These are phyloP conservation scores for Drosophila kurseongensis DNA, from an alignment of 1,140 invertebrate genomes.

Conservation along the genomic window DNA sequence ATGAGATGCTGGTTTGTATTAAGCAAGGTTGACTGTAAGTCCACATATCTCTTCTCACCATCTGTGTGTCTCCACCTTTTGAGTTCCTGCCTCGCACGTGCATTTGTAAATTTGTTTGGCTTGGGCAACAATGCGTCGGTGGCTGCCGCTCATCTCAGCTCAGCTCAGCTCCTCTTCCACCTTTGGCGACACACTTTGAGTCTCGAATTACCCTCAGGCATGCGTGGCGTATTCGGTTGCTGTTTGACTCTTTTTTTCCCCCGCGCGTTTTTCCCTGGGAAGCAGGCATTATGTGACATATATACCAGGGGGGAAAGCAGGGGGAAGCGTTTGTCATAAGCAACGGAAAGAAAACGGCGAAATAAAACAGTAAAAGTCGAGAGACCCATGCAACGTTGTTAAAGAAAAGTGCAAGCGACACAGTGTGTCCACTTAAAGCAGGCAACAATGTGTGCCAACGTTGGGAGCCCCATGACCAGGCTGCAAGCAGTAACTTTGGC, in stretches of 20 bases:
- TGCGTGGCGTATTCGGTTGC: conserved; percentile 47
- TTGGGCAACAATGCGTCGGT: conserved; percentile 63
- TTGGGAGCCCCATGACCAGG: conserved; percentile 16
- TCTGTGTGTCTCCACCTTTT: conserved; percentile 15
- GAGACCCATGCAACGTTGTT: conserved; percentile 43
- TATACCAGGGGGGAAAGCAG: neutral
- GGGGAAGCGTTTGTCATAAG: conserved; percentile 36
- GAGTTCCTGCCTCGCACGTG: conserved; percentile 19
- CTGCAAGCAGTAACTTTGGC: conserved; percentile 10
- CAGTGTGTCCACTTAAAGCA: conserved; percentile 65
- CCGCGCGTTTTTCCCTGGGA: conserved; percentile 16
- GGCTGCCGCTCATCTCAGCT: conserved; percentile 1
- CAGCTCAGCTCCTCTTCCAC: conserved; percentile 20
- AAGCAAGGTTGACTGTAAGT: conserved; percentile 5
- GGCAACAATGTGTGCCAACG: conserved; percentile 56
- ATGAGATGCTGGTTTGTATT: neutral
- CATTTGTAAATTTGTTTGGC: conserved; percentile 47
- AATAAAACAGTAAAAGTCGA: conserved; percentile 35
- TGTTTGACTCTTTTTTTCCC: conserved; percentile 21
- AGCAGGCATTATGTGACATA: conserved; percentile 54
- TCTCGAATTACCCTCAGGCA: conserved; percentile 47
- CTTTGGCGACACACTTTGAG: conserved; percentile 42
- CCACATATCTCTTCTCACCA: conserved; percentile 21
- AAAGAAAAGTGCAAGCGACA: conserved; percentile 53
- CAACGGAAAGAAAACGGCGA: conserved; percentile 18